These are phyloP conservation scores for Ligdia adustata DNA, from an alignment of 2,888 invertebrate species.

Conservation along the genomic window DNA sequence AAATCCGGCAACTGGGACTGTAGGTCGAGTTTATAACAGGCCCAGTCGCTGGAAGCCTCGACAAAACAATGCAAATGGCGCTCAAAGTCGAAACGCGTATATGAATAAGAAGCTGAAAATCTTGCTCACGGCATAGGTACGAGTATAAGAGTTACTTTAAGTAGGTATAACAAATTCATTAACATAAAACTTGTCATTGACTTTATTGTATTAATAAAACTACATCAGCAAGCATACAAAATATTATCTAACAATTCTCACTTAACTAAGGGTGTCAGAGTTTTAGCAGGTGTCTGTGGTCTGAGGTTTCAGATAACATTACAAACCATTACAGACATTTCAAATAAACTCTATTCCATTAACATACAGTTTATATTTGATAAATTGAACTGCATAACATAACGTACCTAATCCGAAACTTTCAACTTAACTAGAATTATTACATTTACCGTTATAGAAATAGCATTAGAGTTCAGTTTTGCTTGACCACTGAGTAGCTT, in stretches of 20 bases:
- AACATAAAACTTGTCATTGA: too few relatives aligned
- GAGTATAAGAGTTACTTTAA: too few relatives aligned
- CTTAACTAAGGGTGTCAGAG: constrained; percentile 55
- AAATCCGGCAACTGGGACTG: too few relatives aligned
- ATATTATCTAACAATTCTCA: constrained; percentile 56
- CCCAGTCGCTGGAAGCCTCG: too few relatives aligned
- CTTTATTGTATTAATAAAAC: constrained; percentile 19
- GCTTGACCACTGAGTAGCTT: constrained; percentile 24
- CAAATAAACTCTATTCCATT: constrained; percentile 16
- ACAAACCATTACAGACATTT: constrained; percentile 22
- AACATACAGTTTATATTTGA: constrained; percentile 29
- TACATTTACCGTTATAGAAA: constrained; percentile 40
- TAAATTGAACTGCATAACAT: constrained; percentile 16
- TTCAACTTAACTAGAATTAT: constrained; percentile 44
- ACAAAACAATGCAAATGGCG: too few relatives aligned
- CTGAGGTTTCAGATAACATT: constrained; percentile 51
- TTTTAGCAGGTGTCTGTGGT: constrained; percentile 64
- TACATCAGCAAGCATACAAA: constrained; percentile 36
- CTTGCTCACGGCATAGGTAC: too few relatives aligned
- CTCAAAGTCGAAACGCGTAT: too few relatives aligned
- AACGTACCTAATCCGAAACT: constrained; percentile 30
- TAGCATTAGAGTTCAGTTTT: constrained; percentile 41
- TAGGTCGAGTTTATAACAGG: too few relatives aligned
- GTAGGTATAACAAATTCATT: too few relatives aligned
- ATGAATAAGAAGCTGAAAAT: too few relatives aligned